These are phyloP conservation scores for Pelobates fuscus DNA, from an alignment of 2,113 vertebrate species.

Conservation along the genomic window DNA sequence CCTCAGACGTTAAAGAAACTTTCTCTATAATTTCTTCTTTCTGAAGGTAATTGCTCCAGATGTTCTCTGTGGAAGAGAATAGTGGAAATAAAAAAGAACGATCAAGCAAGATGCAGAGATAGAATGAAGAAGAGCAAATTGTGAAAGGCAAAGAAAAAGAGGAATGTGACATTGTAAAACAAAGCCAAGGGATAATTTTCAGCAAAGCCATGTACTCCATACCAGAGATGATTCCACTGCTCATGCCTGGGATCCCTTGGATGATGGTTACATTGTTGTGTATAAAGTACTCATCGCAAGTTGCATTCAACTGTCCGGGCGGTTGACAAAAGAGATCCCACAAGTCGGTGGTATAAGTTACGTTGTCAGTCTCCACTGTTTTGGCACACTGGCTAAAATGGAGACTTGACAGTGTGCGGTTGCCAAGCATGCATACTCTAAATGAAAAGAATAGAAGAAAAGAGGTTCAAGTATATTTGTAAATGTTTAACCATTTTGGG, in stretches of 20 bases:
- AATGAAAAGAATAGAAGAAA: neutral
- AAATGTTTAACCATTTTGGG: no score
- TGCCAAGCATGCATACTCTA: conserved; percentile 87
- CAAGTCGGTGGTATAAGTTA: conserved; percentile 65
- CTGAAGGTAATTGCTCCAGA: conserved; percentile 82
- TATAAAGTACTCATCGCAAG: conserved; percentile 81
- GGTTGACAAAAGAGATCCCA: conserved; percentile 73
- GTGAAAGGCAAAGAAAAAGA: neutral
- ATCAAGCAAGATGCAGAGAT: neutral
- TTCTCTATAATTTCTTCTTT: conserved; percentile 85
- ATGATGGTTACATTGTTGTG: conserved; percentile 75
- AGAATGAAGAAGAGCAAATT: no score
- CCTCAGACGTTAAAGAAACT: conserved; percentile 63
- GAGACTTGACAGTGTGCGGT: conserved; percentile 77
- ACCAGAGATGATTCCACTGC: conserved; percentile 66
- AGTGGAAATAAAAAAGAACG: neutral
- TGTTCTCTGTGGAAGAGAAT: conserved; percentile 72
- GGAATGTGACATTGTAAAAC: neutral
- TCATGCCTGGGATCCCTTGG: conserved; percentile 80
- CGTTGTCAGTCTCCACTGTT: conserved; percentile 57
- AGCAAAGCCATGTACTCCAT: neutral
- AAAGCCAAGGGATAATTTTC: neutral
- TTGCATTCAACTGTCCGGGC: conserved; percentile 62
- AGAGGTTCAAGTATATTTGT: neutral
- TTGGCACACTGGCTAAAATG: conserved; percentile 71